These are phyloP conservation scores for Nomada goodeniana DNA, from an alignment of 2,888 invertebrate species.

Conservation along the genomic window DNA sequence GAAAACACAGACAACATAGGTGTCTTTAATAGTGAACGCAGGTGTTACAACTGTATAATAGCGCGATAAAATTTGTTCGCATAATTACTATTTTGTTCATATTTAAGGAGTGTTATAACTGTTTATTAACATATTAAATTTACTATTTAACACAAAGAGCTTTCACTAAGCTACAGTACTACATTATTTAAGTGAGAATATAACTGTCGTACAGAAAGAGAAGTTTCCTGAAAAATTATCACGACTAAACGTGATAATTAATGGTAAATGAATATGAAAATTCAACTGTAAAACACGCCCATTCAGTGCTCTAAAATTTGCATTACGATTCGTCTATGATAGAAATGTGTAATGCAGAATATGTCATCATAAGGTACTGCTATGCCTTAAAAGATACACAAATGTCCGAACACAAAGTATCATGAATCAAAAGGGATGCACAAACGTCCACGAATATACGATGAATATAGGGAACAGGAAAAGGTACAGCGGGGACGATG, in stretches of 20 bases:
- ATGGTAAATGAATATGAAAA: conserved; percentile 25
- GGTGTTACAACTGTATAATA: not conserved
- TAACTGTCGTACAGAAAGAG: conserved; percentile 1
- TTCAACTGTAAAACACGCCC: conserved; percentile 18
- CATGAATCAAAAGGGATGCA: conserved; percentile 50
- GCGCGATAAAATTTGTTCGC: conserved; percentile 1
- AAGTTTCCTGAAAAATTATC: conserved; percentile 39
- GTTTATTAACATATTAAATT: not conserved
- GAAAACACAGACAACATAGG: conserved; percentile 19
- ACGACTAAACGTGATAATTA: conserved; percentile 30
- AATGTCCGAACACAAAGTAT: conserved; percentile 49
- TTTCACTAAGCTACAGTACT: conserved; percentile 6
- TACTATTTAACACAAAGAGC: not conserved
- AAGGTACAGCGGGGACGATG: conserved; percentile 65
- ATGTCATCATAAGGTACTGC: conserved; percentile 37
- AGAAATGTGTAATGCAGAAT: conserved; percentile 34
- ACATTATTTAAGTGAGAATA: conserved; percentile 7
- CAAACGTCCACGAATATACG: conserved; percentile 61
- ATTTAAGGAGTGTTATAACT: not conserved
- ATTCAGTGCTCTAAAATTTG: conserved; percentile 8
- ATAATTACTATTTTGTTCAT: conserved; percentile 19
- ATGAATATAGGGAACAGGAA: conserved; percentile 55
- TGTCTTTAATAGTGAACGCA: conserved; percentile 19
- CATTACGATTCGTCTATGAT: conserved; percentile 20
- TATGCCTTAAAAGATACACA: conserved; percentile 55